Conservation (phyloP, 2,797 vertebrate species). For the Macrochelys suwanniensis region DNA sequence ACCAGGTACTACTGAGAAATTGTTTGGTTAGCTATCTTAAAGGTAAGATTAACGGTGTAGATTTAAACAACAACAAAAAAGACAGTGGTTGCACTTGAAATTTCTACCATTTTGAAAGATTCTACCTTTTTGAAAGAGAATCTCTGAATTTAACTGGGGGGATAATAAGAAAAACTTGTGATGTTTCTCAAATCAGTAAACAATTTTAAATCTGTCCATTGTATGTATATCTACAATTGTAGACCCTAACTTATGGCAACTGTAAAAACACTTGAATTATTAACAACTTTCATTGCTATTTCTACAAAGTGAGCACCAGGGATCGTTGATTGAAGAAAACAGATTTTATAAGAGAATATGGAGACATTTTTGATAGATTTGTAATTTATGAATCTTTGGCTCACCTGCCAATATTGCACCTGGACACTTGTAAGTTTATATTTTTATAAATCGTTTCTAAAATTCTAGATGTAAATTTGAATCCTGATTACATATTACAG, state of each 20-base stretch:
- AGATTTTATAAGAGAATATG: too few species aligned
- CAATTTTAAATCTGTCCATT: not conserved
- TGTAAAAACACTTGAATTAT: not conserved
- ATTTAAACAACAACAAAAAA: constrained; percentile 28
- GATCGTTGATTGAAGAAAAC: not conserved
- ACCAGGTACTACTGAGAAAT: not conserved
- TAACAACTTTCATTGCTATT: not conserved
- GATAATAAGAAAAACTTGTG: not conserved
- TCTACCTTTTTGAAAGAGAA: not conserved
- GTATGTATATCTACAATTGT: not conserved
- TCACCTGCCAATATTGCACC: too few species aligned
- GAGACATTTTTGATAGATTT: too few species aligned
- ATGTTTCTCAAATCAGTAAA: not conserved
- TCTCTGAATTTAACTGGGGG: not conserved
- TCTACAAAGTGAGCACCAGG: not conserved
- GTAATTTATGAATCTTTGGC: too few species aligned
- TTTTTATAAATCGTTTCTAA: too few species aligned
- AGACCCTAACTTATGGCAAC: not conserved
- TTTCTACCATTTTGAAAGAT: not conserved
- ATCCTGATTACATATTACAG: too few species aligned
- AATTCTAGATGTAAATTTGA: too few species aligned
- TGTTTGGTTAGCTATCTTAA: constrained; percentile 5
- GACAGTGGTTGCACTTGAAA: not conserved
- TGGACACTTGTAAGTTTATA: too few species aligned
- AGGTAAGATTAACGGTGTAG: constrained; percentile 15